Evolutionary conservation across 1,140 invertebrate genomes (phyloP), one percentile per base, ranked within the genome.

Genomic region (Sweltsa coloradensis): DNA sequence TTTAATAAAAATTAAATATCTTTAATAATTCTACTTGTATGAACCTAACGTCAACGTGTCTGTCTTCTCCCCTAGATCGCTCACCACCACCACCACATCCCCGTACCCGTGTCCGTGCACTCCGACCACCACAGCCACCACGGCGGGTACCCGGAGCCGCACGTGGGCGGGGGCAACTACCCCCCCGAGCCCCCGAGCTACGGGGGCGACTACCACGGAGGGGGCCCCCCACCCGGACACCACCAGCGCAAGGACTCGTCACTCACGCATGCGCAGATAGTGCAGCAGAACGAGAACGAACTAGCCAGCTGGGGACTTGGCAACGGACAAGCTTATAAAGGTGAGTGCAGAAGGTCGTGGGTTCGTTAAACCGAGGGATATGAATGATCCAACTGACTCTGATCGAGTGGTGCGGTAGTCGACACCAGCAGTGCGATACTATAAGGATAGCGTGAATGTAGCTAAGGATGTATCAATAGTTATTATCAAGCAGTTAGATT

Each of bases 21-120:
- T n/a, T n/a, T n/a, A n/a, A n/a, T n/a, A n/a, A n/a, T n/a, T n/a
- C n/a, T n/a, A n/a, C n/a, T n/a, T n/a, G n/a, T n/a, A n/a, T n/a
- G n/a, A n/a, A n/a, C n/a, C n/a, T n/a, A n/a, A n/a, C n/a, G 69
- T 52, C 69, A 59, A 44, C 62, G 65, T 52, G 66, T 63, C 42
- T 65, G 51, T 55, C 68, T 61, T 31, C 65, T 67, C n/a, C n/a
- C n/a, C n/a, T n/a, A 73, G 71, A 58, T 73, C 23, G 67, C 68
- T 0, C 71, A 73, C 55, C 71, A 72, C 42, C 71, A 73, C 57
- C 70, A 73, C 47, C 70, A 72, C 53, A 61, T 71, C 3, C 69
- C 68, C n/a, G 67, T 72, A 21, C 68, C 68, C 3, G 67, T 71
- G 4, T 62, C 68, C 19, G 47, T 50, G 22, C 49, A 53, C 47